Base-by-base conservation (phyloP, 2,888 invertebrate species). In the Iselma pallidipennis region DNA sequence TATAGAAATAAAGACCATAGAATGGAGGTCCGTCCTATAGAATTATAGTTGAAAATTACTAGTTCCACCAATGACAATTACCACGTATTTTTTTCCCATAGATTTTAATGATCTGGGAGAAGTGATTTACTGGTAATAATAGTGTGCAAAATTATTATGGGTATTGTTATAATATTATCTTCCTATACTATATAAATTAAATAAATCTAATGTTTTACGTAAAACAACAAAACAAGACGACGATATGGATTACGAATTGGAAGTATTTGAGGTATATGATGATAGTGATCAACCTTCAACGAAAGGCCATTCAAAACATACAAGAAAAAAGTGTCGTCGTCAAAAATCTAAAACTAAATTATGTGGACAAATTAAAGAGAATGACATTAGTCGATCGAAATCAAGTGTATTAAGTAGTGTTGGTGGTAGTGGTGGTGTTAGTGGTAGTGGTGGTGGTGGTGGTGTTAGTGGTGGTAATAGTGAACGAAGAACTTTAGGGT, bases 201-300 rank as follows among this genome's bases (percentile, higher is more conserved):
- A 10, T 9, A 14, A 25, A 37, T 14, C 19, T 26, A 48, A 48
- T 59, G 49, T 23, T 25, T 51, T 9, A 16, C 10, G 21, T 37
- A 9, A 48, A 50, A 33, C 45, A 54, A 57, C 29, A 37, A 49
- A 21, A 49, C 49, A 49, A 48, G 12, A 14, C 49, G 21, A 52
- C 45, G 67, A 70, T 63, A 82, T 82, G 82, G 82, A 82, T 75
- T 82, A 84, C 75, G 85, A 85, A 77, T 74, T 85, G 76, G 83
- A 85, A 74, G 84, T 85, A 71, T 82, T 85, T 66, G 83, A 83
- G 69, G 78, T 81, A 67, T 76, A 80, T 67, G 80, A 79, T 65
- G 81, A 82, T 65, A 80, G 75, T 62, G 78, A 76, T 57, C 74
- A 76, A 55, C 75, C 71, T 26, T 67, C 78, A 28, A 76, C 73